These are phyloP conservation scores for Caenorhabditis sp. DNA, from an alignment of 2,888 invertebrate species.

Conservation along the genomic window DNA sequence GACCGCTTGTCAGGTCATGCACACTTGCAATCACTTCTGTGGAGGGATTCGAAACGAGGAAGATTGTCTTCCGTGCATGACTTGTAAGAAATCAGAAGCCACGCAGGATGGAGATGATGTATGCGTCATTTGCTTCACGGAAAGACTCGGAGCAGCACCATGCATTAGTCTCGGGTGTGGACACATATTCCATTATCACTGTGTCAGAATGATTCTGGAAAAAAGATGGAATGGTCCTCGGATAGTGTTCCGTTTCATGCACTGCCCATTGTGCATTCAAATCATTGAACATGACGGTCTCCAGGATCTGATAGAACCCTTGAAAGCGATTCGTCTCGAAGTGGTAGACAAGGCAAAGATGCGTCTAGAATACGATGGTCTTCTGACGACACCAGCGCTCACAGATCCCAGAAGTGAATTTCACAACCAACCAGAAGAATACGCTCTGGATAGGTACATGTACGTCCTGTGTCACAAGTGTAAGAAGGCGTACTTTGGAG, in stretches of 20 bases:
- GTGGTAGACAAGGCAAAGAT: conserved; percentile 95
- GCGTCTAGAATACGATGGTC: conserved; percentile 96
- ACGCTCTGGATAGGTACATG: conserved; percentile 97
- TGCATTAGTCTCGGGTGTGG: conserved; percentile 94
- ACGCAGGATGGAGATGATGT: conserved; percentile 98
- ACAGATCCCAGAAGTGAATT: conserved; percentile 86
- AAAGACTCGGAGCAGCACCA: conserved; percentile 95
- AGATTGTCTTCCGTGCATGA: conserved; percentile 69
- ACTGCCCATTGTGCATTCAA: conserved; percentile 95
- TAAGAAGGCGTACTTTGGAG: conserved; percentile 94
- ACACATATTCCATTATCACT: conserved; percentile 96
- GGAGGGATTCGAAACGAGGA: conserved; percentile 68
- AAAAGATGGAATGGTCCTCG: conserved; percentile 96
- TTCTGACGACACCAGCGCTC: conserved; percentile 86
- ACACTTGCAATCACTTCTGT: conserved; percentile 91
- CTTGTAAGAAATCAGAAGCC: conserved; percentile 84
- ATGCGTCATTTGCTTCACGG: conserved; percentile 99
- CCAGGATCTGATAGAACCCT: conserved; percentile 89
- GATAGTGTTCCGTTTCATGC: conserved; percentile 95
- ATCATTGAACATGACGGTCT: conserved; percentile 90
- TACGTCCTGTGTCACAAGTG: conserved; percentile 97
- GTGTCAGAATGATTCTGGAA: conserved; percentile 84
- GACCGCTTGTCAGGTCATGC: conserved; percentile 88
- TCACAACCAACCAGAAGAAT: conserved; percentile 90
- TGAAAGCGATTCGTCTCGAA: conserved; percentile 91